A percentile compares a stretch with the other conserved stretches of the same genome.
phyloP scores from a whole-genome alignment of 2,888 invertebrate species.

The Rhimphoctona megacephalus region DNA sequence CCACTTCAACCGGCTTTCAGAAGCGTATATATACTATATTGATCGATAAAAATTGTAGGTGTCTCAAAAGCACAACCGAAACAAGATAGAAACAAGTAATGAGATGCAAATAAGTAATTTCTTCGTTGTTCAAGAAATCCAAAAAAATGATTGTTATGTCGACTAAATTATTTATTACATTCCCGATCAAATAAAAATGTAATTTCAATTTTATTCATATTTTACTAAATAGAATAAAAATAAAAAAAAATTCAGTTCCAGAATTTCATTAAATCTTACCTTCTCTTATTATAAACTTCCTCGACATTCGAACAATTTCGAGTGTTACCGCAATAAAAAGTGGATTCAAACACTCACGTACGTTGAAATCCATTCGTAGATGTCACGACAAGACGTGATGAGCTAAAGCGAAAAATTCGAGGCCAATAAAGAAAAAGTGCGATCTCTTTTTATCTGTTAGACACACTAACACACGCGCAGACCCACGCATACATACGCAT shows the following conservation, averaged over 20 bases:
- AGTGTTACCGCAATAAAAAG: not conserved
- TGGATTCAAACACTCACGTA: not conserved
- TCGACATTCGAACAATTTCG: not conserved
- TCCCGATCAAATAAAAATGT: not conserved
- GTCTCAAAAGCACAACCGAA: not conserved
- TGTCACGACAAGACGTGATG: conserved; percentile 32
- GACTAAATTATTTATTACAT: not conserved
- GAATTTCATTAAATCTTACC: not conserved
- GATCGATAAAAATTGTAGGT: not conserved
- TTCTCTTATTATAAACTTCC: not conserved
- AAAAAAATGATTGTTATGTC: too few relatives aligned
- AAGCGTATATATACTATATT: conserved; percentile 6
- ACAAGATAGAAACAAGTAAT: not conserved
- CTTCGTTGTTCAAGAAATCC: not conserved
- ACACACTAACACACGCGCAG: not conserved
- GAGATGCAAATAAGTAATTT: not conserved
- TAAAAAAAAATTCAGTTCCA: not conserved
- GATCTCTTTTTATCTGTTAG: conserved; percentile 29
- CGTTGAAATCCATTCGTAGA: conserved; percentile 2
- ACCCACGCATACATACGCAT: conserved; percentile 1
- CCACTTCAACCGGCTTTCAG: conserved; percentile 29
- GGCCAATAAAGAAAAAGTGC: conserved; percentile 31
- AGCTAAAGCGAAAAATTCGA: not conserved
- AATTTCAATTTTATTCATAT: not conserved
- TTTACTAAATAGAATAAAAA: too few relatives aligned